Percentiles rank a stretch among this genome's conserved stretches.
Conservation (phyloP, 2,113 vertebrate species). For the Lycaon pictus region DNA sequence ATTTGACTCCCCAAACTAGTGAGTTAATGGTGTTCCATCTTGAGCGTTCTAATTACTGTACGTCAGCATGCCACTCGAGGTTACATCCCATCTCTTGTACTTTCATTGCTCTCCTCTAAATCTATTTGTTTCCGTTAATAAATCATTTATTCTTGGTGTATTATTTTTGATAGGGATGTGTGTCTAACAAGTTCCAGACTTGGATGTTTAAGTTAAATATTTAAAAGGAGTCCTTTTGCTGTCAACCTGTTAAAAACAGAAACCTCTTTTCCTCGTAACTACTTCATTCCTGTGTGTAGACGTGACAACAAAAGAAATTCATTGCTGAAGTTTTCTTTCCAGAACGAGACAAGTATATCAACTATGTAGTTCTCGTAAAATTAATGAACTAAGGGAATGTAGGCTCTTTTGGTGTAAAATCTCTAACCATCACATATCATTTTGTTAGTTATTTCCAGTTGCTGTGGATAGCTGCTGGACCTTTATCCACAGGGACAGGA, state of each 20-base stretch:
- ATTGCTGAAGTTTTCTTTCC: background rate
- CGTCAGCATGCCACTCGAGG: background rate
- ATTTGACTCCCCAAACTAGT: background rate
- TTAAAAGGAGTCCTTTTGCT: background rate
- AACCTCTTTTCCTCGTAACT: constrained; percentile 1
- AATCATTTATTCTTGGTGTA: background rate
- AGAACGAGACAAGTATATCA: background rate
- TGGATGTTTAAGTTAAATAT: background rate
- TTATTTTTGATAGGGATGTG: background rate
- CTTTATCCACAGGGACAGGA: background rate
- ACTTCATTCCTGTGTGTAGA: background rate
- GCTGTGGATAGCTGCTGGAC: constrained; percentile 65
- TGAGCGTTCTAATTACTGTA: background rate
- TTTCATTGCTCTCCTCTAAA: background rate
- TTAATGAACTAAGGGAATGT: background rate
- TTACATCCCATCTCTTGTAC: background rate
- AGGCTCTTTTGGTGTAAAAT: background rate
- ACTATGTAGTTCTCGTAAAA: background rate
- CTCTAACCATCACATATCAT: background rate
- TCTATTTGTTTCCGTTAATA: background rate
- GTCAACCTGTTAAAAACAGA: background rate
- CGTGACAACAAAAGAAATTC: background rate
- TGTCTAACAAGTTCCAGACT: background rate
- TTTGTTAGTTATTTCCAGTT: background rate
- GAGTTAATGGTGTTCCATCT: background rate